Evolutionary conservation across 2,113 vertebrate species (phyloP).

Genomic region (Cyprinodon tularosa): DNA sequence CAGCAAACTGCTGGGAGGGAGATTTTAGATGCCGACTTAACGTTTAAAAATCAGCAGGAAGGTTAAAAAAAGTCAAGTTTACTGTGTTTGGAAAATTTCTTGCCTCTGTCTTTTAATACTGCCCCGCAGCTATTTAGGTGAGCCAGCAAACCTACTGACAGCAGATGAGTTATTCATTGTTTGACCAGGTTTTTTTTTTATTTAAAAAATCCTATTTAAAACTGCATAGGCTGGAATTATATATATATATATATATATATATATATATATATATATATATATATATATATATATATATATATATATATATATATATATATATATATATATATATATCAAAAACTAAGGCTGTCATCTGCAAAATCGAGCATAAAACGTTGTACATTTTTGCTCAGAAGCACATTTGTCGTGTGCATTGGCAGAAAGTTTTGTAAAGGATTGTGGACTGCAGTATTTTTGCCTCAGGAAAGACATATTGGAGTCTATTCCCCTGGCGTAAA

Average conservation of each 20-base stretch:
- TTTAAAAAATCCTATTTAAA: conserved; percentile 5
- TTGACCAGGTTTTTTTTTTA: conserved; percentile 10
- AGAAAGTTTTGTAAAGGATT: not conserved
- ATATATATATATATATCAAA: conserved; percentile 17
- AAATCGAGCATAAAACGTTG: not conserved
- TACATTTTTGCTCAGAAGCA: conserved; percentile 1
- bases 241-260: too few species aligned
- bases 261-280: too few species aligned
- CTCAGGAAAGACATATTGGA: conserved; percentile 5
- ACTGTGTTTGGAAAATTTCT: not conserved
- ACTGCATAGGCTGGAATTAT: not conserved
- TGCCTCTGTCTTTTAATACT: not conserved
- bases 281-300: too few species aligned
- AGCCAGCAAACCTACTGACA: not conserved
- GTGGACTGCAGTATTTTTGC: not conserved
- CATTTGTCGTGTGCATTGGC: not conserved
- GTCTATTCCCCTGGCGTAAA: conserved; percentile 6
- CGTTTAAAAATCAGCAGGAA: conserved; percentile 5
- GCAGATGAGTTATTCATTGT: conserved; percentile 5
- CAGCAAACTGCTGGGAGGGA: not conserved
- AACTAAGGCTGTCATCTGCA: conserved; percentile 13
- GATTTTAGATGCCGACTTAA: conserved; percentile 1
- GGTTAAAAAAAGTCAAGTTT: conserved; percentile 2
- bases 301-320: too few species aligned
- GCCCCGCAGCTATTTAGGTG: conserved; percentile 1